Percentiles rank a stretch among this genome's conserved stretches.
Conservation (phyloP, 2,113 vertebrate species). For the Labeo catla region DNA sequence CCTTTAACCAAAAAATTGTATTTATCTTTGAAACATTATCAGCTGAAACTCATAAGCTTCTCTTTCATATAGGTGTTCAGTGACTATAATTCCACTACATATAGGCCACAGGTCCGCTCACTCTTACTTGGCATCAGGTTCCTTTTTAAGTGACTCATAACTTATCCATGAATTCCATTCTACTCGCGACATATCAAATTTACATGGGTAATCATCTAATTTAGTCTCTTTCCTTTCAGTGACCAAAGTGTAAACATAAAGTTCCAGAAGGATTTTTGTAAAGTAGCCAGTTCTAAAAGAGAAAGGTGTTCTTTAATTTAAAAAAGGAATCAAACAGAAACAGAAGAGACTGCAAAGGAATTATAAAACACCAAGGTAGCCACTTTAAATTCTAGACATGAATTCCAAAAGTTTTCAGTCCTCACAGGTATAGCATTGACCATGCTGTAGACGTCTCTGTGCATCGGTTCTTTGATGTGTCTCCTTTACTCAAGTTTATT, state of each 20-base stretch:
- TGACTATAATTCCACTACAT: constrained; percentile 4
- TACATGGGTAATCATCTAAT: constrained; percentile 20
- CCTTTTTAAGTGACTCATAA: constrained; percentile 37
- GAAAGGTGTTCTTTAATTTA: background rate
- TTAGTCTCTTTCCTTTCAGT: background rate
- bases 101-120: background rate
- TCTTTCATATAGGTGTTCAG: background rate
- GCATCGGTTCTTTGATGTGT: background rate
- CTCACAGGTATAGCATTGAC: background rate
- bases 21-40: background rate
- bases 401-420: background rate
- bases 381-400: background rate
- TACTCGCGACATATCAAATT: constrained; percentile 17
- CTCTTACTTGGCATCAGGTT: constrained; percentile 38
- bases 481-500: constrained; percentile 57
- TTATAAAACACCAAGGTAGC: background rate
- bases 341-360: background rate
- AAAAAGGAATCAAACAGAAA: background rate
- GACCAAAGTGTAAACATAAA: background rate
- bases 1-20: background rate
- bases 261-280: background rate
- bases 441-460: background rate
- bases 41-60: background rate
- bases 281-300: background rate
- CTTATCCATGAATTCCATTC: constrained; percentile 35